Evolutionary conservation across 2,113 vertebrate species (phyloP), one percentile per base, ranked within the genome.

Genomic region (Vidua chalybeata): DNA sequence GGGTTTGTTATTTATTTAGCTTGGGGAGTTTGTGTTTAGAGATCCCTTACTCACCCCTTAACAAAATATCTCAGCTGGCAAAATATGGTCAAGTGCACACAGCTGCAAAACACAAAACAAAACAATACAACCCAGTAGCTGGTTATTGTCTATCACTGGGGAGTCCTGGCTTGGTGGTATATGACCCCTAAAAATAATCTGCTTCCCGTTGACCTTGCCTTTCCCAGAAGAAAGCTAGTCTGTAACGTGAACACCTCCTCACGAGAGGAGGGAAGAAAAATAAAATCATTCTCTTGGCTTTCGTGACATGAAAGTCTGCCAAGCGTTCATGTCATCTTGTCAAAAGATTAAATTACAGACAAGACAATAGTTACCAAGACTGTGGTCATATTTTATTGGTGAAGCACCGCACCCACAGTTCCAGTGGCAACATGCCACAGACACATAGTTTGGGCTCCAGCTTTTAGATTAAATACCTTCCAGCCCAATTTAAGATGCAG

Each of bases 61-160:
- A 96, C 76, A 96, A 93, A 97, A 96, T 80, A 84, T 94, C 90
- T 92, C 93, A 94, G 91, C 89, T 84, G 97, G 97, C 95, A 97
- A 97, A 97, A 97, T 91, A 97, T 24, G 81, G 94, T 96, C 96
- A 97, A 97, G 96, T 96, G 97, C 97, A 97, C 92, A 97, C 97
- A 98, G 97, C 95, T 97, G 97, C 96, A 97, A 96, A 95, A 96
- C 52, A 89, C 93, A 81, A 96, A 96, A 77, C 56, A 78, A 87
- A 94, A 94, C 72, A 94, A 86, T 78, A 90, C 72, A 93, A 92
- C 71, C 94, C 93, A 96, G 75, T 96, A 97, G 97, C 95, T 86
- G 95, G 95, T 96, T 89, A 93, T 68, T 84, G 71, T 93, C 89
- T 94, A 96, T 75, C 92, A 86, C 88, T 4, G 8, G 93, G 94